Evolutionary conservation across 92 coral and sea anemone species (phyloP), one percentile per base, ranked within the genome.

Genomic region (Isaurus tuberculatus): DNA sequence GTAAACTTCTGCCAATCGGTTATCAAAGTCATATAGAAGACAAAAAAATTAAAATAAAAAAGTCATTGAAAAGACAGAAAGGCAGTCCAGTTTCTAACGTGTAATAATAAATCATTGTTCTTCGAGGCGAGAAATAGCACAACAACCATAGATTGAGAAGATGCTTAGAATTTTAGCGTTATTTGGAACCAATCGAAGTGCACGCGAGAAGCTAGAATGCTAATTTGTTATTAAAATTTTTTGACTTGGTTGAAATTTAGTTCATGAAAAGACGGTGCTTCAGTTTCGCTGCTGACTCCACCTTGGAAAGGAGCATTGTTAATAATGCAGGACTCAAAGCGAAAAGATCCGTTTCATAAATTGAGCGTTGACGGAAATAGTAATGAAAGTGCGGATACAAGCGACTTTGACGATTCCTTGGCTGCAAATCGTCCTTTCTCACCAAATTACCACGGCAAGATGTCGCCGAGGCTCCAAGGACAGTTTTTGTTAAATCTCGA

Each of bases 401-500:
- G 36, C 17, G 17, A 25, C 0, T 63, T 63, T 61, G 29, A 61
- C 2, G 67, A 23, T 2, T 3, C 22, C 15, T 9, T 61, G 26
- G 22, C 67, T 14, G 2, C 68, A 28, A 25, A 3, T 55, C 63
- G 63, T 63, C 68, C 25, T 8, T 25, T 63, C 9, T 63, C 68
- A 28, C 68, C 68, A 6, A 25, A 28, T 63, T 17, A 26, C 5
- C 68, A 61, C 25, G 67, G 68, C 7, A 17, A 53, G 61, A 11
- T 53, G 6, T 53, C 61, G 61, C 61, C 61, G 16, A 16, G 2
- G 61, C 16, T 53, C 6, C 61, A 53, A 16, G 61, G 61, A 10
- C 68, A 63, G 68, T 63, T 25, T 63, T 63, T 63, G 36, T 63
- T 28, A 17, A 63, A 63, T 28, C 68, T 63, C 26, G 68, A 63